Conservation (phyloP, 2,888 invertebrate species). For the Drosophila birchii region DNA sequence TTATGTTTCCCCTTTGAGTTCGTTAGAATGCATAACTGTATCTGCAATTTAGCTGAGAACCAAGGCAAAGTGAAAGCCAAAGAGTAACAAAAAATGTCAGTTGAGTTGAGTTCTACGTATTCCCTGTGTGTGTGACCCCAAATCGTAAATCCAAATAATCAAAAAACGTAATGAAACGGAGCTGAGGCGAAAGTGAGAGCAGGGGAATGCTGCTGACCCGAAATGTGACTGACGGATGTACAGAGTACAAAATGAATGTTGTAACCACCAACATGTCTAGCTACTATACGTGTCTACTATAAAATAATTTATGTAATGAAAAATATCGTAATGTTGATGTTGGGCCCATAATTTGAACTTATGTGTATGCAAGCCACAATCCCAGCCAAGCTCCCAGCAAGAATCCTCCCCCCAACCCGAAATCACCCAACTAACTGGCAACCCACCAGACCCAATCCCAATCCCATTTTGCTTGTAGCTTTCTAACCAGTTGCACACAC, state of each 20-base stretch:
- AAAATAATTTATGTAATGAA: conserved; percentile 84
- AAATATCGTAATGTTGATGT: conserved; percentile 84
- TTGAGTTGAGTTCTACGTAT: conserved; percentile 44
- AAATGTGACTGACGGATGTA: conserved; percentile 78
- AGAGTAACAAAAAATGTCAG: conserved; percentile 42
- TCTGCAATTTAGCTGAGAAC: conserved; percentile 44
- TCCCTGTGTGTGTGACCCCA: conserved; percentile 57
- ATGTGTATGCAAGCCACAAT: conserved; percentile 53
- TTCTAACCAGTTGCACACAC: conserved; percentile 60
- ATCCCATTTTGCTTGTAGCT: conserved; percentile 42
- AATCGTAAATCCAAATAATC: conserved; percentile 37
- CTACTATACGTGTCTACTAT: conserved; percentile 82
- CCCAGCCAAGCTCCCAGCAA: conserved; percentile 42
- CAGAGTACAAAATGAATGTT: conserved; percentile 77
- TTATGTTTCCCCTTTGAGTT: conserved; percentile 37
- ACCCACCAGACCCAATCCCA: conserved; percentile 25
- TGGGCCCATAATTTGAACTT: conserved; percentile 75
- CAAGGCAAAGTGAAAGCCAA: conserved; percentile 2
- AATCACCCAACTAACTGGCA: conserved; percentile 38
- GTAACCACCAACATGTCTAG: conserved; percentile 75
- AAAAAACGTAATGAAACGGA: conserved; percentile 15
- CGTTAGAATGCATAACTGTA: conserved; percentile 39
- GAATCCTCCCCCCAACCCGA: conserved; percentile 20
- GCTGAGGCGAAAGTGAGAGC: conserved; percentile 5
- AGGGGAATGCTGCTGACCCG: conserved; percentile 47